Evolutionary conservation across 2,113 vertebrate species (phyloP).

Genomic region (Daphoenositta chrysoptera): DNA sequence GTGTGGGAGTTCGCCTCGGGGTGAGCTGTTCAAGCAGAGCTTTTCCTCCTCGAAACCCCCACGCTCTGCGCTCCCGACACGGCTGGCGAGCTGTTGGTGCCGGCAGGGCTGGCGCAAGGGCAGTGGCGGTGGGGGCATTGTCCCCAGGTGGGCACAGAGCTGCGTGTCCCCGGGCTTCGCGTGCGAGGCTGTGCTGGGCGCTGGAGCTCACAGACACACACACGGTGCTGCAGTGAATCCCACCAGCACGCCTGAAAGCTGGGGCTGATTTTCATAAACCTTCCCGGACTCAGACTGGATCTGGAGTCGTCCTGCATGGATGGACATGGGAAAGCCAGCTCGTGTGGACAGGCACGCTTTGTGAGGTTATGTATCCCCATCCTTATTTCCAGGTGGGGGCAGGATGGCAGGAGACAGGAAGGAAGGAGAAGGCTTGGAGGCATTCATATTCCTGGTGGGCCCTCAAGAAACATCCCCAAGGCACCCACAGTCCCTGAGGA

Average conservation of each 20-base stretch:
- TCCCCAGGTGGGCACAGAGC: background rate
- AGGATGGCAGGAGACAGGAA: background rate
- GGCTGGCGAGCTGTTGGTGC: background rate
- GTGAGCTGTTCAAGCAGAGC: background rate
- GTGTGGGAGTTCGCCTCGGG: background rate
- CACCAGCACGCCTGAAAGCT: background rate
- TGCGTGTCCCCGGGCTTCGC: background rate
- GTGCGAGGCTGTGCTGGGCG: background rate
- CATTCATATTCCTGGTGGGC: background rate
- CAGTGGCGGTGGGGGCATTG: rapidly evolving
- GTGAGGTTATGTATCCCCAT: background rate
- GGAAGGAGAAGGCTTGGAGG: background rate
- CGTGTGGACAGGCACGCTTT: rapidly evolving
- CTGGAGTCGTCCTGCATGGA: background rate
- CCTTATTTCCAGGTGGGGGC: background rate
- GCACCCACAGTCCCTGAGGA: background rate
- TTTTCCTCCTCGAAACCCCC: background rate
- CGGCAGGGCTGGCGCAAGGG: background rate
- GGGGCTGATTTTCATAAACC: background rate
- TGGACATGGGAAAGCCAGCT: background rate
- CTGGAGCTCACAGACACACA: background rate
- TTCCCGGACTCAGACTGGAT: background rate
- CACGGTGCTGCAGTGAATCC: background rate
- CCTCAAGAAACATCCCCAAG: background rate
- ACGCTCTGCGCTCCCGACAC: rapidly evolving